These are phyloP conservation scores for Drosophila aff. DNA, from an alignment of 1,140 invertebrate species.

Conservation along the genomic window DNA sequence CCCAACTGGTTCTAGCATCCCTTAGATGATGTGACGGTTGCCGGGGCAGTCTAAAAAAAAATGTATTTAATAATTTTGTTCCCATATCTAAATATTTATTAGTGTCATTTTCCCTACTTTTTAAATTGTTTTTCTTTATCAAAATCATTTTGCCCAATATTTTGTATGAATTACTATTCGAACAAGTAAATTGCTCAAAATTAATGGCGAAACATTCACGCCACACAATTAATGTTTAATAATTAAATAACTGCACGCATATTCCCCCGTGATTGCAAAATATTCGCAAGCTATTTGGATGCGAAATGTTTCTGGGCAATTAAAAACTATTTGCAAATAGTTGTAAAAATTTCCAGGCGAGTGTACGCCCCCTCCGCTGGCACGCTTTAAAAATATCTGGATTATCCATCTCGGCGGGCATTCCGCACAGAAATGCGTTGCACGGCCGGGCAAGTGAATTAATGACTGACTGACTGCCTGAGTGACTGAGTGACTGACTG, in stretches of 20 bases:
- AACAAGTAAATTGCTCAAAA: background rate
- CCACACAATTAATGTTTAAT: slow-evolving; percentile 8
- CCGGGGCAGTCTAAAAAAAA: too few relatives aligned
- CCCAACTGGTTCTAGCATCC: too few relatives aligned
- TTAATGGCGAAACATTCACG: slow-evolving; percentile 6
- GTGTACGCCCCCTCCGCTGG: background rate
- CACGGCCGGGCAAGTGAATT: slow-evolving; percentile 7
- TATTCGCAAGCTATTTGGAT: slow-evolving; percentile 9
- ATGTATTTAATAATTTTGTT: too few relatives aligned
- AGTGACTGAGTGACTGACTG: slow-evolving; percentile 7
- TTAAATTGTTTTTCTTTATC: too few relatives aligned
- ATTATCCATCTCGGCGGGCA: slow-evolving; percentile 24
- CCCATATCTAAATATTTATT: background rate
- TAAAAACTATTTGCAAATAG: slow-evolving; percentile 28
- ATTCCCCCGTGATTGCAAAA: background rate
- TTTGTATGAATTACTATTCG: background rate
- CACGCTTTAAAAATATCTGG: slow-evolving; percentile 40
- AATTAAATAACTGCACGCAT: slow-evolving; percentile 15
- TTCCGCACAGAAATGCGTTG: slow-evolving; percentile 28
- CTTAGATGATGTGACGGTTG: too few relatives aligned
- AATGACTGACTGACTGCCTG: slow-evolving; percentile 4
- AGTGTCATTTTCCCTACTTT: background rate
- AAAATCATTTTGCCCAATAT: background rate
- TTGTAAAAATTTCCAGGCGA: slow-evolving; percentile 14
- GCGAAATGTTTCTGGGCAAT: slow-evolving; percentile 26